phyloP scores from a whole-genome alignment of 2,888 invertebrate genomes.

The Artemia sinica region DNA sequence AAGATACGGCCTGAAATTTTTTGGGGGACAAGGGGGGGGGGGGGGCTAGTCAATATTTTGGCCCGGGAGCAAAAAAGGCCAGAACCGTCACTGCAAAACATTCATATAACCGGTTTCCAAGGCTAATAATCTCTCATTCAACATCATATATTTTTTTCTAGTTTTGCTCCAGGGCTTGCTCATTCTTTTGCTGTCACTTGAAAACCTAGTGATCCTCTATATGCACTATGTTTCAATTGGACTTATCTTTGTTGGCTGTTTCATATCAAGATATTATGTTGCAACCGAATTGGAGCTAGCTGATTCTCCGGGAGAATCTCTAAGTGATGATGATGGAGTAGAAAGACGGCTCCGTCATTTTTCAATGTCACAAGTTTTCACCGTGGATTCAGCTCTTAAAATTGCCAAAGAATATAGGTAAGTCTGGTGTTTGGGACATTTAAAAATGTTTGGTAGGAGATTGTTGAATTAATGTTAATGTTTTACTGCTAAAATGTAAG shows the following conservation, averaged over 20 bases:
- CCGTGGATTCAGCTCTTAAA: constrained; percentile 19
- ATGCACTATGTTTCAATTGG: constrained; percentile 35
- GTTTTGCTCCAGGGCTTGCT: constrained; percentile 35
- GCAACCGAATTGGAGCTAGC: constrained; percentile 26
- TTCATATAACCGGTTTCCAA: no score
- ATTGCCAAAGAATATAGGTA: constrained; percentile 21
- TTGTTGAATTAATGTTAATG: no score
- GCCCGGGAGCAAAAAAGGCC: no score
- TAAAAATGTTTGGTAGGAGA: no score
- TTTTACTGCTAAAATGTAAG: no score
- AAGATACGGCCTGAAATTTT: no score
- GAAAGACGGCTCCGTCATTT: constrained; percentile 11
- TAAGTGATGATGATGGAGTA: constrained; percentile 27
- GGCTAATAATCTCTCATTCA: no score
- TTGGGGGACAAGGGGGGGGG: no score
- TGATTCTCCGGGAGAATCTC: not conserved
- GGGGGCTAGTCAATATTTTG: no score
- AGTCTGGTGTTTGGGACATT: not conserved
- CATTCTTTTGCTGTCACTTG: constrained; percentile 35
- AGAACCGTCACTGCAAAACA: no score
- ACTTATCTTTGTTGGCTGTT: constrained; percentile 33
- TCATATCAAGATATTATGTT: constrained; percentile 34
- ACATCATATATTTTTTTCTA: constrained; percentile 28
- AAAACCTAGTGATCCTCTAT: constrained; percentile 35
- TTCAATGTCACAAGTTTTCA: constrained; percentile 16